phyloP scores from a whole-genome alignment of 2,888 invertebrate genomes.

The Pegoplata infirma region DNA sequence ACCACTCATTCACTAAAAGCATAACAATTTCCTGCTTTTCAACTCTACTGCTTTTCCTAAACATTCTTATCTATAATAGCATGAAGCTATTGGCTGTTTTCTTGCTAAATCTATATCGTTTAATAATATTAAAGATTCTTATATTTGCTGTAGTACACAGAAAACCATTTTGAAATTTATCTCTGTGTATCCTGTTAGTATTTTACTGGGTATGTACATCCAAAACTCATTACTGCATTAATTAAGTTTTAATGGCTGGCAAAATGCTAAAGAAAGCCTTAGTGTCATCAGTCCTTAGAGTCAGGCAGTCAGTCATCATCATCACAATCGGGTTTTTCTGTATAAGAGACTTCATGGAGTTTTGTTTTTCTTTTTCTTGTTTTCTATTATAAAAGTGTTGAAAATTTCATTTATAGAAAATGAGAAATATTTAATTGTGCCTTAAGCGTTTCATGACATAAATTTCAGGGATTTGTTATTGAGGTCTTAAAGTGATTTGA shows the following conservation, averaged over 20 bases:
- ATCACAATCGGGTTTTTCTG: slow-evolving; percentile 1
- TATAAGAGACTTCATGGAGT: slow-evolving; percentile 4
- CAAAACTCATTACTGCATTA: slow-evolving; percentile 54
- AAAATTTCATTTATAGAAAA: background rate
- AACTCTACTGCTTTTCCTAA: no score
- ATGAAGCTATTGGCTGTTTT: no score
- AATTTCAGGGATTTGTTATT: background rate
- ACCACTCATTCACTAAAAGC: no score
- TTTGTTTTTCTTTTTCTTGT: background rate
- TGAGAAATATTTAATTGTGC: background rate
- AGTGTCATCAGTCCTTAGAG: slow-evolving; percentile 19
- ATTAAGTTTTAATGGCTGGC: slow-evolving; percentile 59
- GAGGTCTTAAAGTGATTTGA: background rate
- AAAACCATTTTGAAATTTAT: background rate
- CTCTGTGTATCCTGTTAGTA: background rate
- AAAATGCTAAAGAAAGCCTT: slow-evolving; percentile 36
- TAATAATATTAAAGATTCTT: no score
- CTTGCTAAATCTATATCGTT: no score
- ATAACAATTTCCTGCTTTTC: no score
- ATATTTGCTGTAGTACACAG: no score
- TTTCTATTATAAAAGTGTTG: background rate
- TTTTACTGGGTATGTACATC: slow-evolving; percentile 18
- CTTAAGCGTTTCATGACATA: background rate
- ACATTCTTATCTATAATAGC: no score
- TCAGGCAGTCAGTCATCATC: slow-evolving; percentile 37